phyloP scores from a whole-genome alignment of 2,888 invertebrate species.

The Drosophila lutescens region DNA sequence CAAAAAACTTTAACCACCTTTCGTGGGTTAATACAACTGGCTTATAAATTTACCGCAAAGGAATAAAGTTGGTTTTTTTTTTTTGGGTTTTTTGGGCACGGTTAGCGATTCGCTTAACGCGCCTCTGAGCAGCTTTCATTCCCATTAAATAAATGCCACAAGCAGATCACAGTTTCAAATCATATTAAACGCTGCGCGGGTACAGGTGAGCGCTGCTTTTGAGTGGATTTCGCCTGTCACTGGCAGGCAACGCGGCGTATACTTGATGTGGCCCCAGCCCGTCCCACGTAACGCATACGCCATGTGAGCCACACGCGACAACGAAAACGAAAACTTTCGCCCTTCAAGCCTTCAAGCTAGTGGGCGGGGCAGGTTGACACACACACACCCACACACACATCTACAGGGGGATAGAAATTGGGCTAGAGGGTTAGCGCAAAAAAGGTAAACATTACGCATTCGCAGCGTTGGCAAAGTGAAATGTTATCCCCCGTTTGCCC shows the following conservation, averaged over 20 bases:
- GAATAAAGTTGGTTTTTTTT: neutral
- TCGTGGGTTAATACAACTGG: slow-evolving; percentile 7
- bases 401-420: neutral
- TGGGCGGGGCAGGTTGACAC: neutral
- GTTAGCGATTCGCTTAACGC: slow-evolving; percentile 54
- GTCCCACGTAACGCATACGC: slow-evolving; percentile 62
- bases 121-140: slow-evolving; percentile 49
- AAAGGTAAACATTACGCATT: slow-evolving; percentile 59
- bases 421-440: neutral
- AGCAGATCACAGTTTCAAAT: slow-evolving; percentile 70
- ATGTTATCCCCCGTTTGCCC: slow-evolving; percentile 21
- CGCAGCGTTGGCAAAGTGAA: slow-evolving; percentile 50
- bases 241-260: slow-evolving; percentile 47
- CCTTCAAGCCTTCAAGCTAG: neutral
- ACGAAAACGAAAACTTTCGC: slow-evolving; percentile 8
- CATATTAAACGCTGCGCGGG: slow-evolving; percentile 50
- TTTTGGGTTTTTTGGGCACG: neutral
- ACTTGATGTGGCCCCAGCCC: slow-evolving; percentile 43
- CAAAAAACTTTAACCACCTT: neutral
- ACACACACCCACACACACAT: neutral
- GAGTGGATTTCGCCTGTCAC: slow-evolving; percentile 42
- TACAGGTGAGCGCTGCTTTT: slow-evolving; percentile 20
- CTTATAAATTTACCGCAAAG: neutral
- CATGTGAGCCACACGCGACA: slow-evolving; percentile 56
- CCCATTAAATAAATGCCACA: slow-evolving; percentile 70